Percentiles rank a stretch among this genome's conserved stretches.
Evolutionary conservation across 2,797 vertebrate species (phyloP).

Genomic region (Vespertilio murinus): DNA sequence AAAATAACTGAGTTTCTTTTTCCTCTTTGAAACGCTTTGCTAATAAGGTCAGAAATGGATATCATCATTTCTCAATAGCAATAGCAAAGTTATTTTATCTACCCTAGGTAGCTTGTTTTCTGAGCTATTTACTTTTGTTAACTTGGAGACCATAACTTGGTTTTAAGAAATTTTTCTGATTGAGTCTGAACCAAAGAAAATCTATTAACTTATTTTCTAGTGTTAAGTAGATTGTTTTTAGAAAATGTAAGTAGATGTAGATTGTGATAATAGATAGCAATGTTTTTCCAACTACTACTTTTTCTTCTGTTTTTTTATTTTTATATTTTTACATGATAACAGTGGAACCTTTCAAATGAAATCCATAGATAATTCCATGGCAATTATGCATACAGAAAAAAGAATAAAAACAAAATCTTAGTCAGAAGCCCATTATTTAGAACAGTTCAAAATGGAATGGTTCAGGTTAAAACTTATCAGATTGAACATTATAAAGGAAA

Average conservation of each 20-base stretch:
- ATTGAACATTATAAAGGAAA: conserved; percentile 34
- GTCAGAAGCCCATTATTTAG: conserved; percentile 4
- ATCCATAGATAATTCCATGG: conserved; percentile 32
- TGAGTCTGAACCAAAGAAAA: conserved; percentile 35
- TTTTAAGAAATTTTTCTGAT: conserved; percentile 36
- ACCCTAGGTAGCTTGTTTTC: conserved; percentile 17
- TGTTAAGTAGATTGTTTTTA: conserved; percentile 43
- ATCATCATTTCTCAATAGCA: conserved; percentile 16
- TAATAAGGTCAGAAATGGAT: conserved; percentile 10
- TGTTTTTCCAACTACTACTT: neutral
- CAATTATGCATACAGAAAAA: neutral
- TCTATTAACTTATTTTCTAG: conserved; percentile 34
- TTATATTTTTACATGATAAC: conserved; percentile 47
- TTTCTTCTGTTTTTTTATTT: neutral
- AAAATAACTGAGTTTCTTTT: conserved; percentile 38
- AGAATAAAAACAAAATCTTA: conserved; percentile 27
- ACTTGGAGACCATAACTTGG: neutral
- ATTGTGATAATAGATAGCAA: conserved; percentile 6
- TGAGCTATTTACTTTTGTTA: conserved; percentile 10
- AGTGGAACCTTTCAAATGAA: conserved; percentile 41
- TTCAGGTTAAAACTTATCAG: conserved; percentile 39
- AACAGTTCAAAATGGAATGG: conserved; percentile 42
- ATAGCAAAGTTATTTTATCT: conserved; percentile 35
- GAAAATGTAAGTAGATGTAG: conserved; percentile 14
- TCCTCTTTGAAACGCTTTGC: conserved; percentile 23